Evolutionary conservation across 2,888 invertebrate species (phyloP).

Genomic region (Macrosiphum euphorbiae): DNA sequence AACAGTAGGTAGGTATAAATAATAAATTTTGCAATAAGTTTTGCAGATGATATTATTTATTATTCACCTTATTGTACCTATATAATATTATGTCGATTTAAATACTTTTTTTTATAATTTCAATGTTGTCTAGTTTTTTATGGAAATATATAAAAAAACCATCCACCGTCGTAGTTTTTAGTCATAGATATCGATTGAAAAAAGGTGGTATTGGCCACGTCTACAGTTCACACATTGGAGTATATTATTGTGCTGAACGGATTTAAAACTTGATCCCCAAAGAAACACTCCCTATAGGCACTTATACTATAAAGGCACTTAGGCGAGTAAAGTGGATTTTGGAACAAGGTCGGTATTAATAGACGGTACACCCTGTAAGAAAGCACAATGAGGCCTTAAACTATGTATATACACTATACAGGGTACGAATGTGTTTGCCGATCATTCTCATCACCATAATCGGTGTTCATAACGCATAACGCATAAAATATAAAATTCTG

Average conservation of each 20-base stretch:
- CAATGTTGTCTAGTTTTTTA: background rate
- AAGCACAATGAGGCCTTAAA: background rate
- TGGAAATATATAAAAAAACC: background rate
- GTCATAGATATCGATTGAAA: background rate
- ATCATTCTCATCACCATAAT: background rate
- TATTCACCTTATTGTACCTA: background rate
- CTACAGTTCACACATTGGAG: background rate
- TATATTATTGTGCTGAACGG: background rate
- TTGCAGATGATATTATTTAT: background rate
- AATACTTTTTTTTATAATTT: background rate
- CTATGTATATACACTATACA: background rate
- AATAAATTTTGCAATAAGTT: background rate
- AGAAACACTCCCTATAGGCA: background rate
- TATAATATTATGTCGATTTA: background rate
- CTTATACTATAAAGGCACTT: background rate
- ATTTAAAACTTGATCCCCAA: background rate
- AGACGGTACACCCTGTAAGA: background rate
- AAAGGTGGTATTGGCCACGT: background rate
- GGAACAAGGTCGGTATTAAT: background rate
- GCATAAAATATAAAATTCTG: background rate
- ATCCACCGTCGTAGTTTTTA: background rate
- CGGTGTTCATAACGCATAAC: background rate
- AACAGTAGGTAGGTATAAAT: background rate
- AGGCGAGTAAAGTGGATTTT: background rate
- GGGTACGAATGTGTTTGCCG: background rate